A percentile compares a stretch with the other conserved stretches of the same genome.
These are phyloP conservation scores for Cnemophilus loriae DNA, from an alignment of 2,113 vertebrate genomes.

Conservation along the genomic window DNA sequence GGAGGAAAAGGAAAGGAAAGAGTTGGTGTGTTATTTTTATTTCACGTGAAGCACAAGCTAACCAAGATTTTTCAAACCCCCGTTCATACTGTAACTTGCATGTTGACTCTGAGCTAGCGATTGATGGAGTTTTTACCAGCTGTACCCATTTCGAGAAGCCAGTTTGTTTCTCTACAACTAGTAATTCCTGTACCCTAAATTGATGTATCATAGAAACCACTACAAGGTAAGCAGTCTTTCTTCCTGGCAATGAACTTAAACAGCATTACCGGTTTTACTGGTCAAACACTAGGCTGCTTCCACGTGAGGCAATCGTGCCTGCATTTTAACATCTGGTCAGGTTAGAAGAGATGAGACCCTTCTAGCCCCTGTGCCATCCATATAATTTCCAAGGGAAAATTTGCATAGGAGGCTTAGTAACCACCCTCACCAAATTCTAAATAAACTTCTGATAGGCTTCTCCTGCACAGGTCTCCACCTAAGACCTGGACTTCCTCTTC, in stretches of 20 bases:
- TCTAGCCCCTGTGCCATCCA: background rate
- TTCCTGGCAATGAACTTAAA: background rate
- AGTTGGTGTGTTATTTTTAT: background rate
- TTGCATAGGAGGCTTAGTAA: background rate
- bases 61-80: background rate
- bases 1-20: background rate
- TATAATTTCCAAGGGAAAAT: background rate
- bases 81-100: background rate
- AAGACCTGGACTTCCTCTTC: background rate
- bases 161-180: background rate
- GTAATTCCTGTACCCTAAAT: background rate
- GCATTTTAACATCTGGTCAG: background rate
- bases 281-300: background rate
- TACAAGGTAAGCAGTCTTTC: background rate
- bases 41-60: background rate
- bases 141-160: background rate
- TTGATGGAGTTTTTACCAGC: background rate
- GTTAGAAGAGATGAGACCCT: background rate
- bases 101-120: background rate
- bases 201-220: accelerated
- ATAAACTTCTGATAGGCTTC: background rate
- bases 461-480: background rate
- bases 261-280: background rate
- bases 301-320: background rate
- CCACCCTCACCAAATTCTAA: background rate